A percentile compares a stretch with the other conserved stretches of the same genome.
These are phyloP conservation scores for Drosophila setosimentum DNA, from an alignment of 2,888 invertebrate genomes.

Conservation along the genomic window DNA sequence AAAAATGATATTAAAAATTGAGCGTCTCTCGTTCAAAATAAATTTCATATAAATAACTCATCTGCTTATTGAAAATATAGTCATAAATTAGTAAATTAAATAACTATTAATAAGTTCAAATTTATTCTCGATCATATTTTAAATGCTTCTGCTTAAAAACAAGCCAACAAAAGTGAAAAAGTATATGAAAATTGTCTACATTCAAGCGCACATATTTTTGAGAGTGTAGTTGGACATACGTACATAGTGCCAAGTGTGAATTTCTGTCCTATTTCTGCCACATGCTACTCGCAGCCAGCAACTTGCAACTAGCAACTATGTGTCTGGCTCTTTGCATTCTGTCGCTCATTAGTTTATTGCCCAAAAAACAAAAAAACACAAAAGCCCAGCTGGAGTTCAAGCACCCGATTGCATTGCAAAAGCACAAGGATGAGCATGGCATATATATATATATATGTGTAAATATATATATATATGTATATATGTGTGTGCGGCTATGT, in stretches of 20 bases:
- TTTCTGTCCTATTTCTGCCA: conserved; percentile 30
- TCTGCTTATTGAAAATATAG: neutral
- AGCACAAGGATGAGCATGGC: conserved; percentile 27
- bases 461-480: neutral
- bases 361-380: conserved; percentile 70
- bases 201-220: neutral
- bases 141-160: neutral
- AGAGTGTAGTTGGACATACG: conserved; percentile 31
- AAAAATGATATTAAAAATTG: neutral
- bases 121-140: neutral
- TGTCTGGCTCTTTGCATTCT: conserved; percentile 72
- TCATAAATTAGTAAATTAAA: neutral
- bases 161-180: neutral
- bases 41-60: neutral
- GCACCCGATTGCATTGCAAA: conserved; percentile 50
- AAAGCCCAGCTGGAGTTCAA: conserved; percentile 64
- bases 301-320: conserved; percentile 22
- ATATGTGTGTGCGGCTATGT: neutral
- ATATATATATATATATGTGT: neutral
- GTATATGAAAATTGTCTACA: too few species aligned
- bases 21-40: neutral
- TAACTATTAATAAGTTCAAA: neutral
- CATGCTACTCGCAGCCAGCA: conserved; percentile 13
- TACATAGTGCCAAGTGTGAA: conserved; percentile 74
- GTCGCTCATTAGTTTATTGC: conserved; percentile 81